phyloP scores from a whole-genome alignment of 2,888 invertebrate species.

The Pollenia angustigena region DNA sequence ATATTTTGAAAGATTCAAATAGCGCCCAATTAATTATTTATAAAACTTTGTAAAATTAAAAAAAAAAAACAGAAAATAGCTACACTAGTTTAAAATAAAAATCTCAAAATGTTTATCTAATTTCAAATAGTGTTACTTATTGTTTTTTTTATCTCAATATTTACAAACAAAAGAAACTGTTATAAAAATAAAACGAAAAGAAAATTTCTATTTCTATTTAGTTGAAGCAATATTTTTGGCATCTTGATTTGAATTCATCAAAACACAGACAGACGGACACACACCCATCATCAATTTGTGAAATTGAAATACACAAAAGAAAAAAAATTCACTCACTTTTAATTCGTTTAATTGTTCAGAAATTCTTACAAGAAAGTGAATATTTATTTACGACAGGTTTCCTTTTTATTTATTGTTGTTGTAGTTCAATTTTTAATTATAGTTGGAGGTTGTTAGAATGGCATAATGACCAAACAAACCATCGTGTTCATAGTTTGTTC shows the following conservation, averaged over 20 bases:
- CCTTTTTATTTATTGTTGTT: conserved; percentile 8
- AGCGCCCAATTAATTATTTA: conserved; percentile 7
- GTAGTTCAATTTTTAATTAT: conserved; percentile 5
- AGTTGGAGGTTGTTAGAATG: not conserved
- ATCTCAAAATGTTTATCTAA: conserved; percentile 12
- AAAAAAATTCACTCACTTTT: conserved; percentile 48
- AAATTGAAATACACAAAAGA: conserved; percentile 9
- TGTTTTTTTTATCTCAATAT: not conserved
- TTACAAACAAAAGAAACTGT: conserved; percentile 6
- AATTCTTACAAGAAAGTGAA: conserved; percentile 24
- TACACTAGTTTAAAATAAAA: conserved; percentile 5
- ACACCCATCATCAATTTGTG: not conserved
- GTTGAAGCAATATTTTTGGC: conserved; percentile 48
- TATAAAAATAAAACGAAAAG: not conserved
- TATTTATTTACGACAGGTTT: conserved; percentile 57
- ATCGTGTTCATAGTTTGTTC: not conserved
- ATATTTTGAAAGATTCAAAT: conserved; percentile 24
- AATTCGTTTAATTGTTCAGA: conserved; percentile 30
- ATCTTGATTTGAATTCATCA: conserved; percentile 28
- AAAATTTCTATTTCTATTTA: conserved; percentile 5
- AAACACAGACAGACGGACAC: not conserved
- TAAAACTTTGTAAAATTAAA: not conserved
- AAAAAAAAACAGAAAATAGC: not conserved
- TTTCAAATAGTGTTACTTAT: conserved; percentile 5
- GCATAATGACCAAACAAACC: conserved; percentile 5